Evolutionary conservation across 2,888 invertebrate genomes (phyloP).

Genomic region (Ophion slaviceki): DNA sequence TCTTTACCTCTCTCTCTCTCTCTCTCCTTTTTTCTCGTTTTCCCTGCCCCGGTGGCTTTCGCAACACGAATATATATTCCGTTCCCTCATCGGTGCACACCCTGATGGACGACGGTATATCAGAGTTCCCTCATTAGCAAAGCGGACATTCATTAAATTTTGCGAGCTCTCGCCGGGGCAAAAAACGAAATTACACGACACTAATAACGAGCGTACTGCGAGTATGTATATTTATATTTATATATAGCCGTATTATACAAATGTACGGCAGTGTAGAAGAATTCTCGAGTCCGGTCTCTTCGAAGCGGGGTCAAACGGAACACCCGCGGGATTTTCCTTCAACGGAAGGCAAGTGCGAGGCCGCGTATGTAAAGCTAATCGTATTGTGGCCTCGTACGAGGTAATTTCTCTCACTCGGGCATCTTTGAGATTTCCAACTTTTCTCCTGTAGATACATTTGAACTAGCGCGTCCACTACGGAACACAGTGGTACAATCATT

Average conservation of each 20-base stretch:
- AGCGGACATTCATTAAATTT: conserved; percentile 72
- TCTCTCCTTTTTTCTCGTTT: conserved; percentile 53
- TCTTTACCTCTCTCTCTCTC: conserved; percentile 38
- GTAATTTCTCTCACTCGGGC: too few species aligned
- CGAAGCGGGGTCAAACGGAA: too few species aligned
- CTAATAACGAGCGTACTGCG: conserved; percentile 21
- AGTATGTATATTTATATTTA: background rate
- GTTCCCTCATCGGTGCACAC: conserved; percentile 55
- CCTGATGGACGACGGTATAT: conserved; percentile 67
- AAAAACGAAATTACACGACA: conserved; percentile 59
- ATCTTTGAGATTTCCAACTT: background rate
- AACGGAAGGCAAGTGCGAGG: too few species aligned
- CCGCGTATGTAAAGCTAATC: too few species aligned
- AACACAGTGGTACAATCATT: too few species aligned
- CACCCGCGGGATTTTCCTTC: too few species aligned
- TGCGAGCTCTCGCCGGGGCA: conserved; percentile 68
- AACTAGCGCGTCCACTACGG: too few species aligned
- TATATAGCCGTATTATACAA: background rate
- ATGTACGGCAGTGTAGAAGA: background rate
- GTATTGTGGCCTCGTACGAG: too few species aligned
- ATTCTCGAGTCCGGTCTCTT: too few species aligned
- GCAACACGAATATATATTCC: conserved; percentile 39
- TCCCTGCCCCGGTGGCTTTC: conserved; percentile 58
- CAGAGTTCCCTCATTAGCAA: conserved; percentile 71
- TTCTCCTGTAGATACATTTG: too few species aligned